phyloP scores from a whole-genome alignment of 2,888 invertebrate genomes.

The Ennomos fuscantarius region DNA sequence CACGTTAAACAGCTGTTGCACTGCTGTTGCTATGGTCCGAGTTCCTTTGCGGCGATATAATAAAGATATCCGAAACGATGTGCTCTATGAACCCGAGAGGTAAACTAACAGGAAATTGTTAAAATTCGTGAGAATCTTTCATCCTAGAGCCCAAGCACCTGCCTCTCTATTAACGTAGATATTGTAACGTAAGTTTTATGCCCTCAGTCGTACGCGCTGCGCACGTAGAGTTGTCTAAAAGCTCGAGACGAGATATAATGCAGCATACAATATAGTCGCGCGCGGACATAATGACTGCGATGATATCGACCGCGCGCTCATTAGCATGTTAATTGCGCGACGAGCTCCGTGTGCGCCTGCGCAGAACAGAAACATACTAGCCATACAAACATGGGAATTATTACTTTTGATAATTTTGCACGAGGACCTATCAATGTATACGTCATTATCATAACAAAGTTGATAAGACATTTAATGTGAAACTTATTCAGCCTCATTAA shows the following conservation, averaged over 20 bases:
- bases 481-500: conserved; percentile 23
- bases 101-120: conserved; percentile 80
- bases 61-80: conserved; percentile 73
- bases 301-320: conserved; percentile 79
- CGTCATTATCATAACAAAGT: conserved; percentile 16
- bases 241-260: conserved; percentile 62
- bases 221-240: conserved; percentile 60
- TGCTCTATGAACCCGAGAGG: conserved; percentile 61
- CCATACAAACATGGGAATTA: conserved; percentile 51
- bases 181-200: conserved; percentile 32
- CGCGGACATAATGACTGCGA: conserved; percentile 78
- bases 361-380: conserved; percentile 30
- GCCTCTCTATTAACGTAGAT: conserved; percentile 43
- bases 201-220: conserved; percentile 27
- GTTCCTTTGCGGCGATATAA: conserved; percentile 71
- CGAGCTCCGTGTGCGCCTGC: conserved; percentile 55
- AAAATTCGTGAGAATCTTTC: conserved; percentile 80
- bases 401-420: conserved; percentile 52
- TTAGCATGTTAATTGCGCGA: conserved; percentile 83
- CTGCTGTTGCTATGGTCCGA: conserved; percentile 62
- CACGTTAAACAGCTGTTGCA: conserved; percentile 52
- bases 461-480: conserved; percentile 14
- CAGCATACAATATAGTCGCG: conserved; percentile 72
- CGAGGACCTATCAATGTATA: conserved; percentile 24
- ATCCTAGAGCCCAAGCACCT: conserved; percentile 53